These are phyloP conservation scores for Gymnoscelis rufifasciata DNA, from an alignment of 2,888 invertebrate genomes.

Conservation along the genomic window DNA sequence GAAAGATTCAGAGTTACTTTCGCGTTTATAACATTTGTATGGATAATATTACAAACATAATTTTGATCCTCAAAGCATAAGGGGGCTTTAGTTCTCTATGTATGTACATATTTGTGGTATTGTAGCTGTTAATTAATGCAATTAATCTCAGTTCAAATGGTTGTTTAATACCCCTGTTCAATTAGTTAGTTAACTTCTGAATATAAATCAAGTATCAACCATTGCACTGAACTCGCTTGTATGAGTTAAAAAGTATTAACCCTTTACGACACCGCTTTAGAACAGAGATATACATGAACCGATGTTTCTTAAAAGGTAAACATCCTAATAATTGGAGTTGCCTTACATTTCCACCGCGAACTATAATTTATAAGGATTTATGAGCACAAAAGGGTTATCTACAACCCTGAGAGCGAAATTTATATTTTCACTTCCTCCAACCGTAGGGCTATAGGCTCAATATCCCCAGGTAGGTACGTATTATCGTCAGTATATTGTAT, in stretches of 20 bases:
- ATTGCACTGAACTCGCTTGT: too few relatives aligned
- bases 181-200: too few relatives aligned
- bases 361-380: constrained; percentile 64
- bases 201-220: too few relatives aligned
- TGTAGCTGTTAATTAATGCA: too few relatives aligned
- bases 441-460: constrained; percentile 50
- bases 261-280: too few relatives aligned
- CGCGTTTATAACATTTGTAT: background rate
- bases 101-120: too few relatives aligned
- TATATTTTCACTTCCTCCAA: constrained; percentile 48
- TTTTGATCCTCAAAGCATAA: background rate
- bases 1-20: background rate
- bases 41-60: background rate
- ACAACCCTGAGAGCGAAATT: constrained; percentile 48
- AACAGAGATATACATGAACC: too few relatives aligned
- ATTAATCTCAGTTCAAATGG: too few relatives aligned
- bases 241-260: too few relatives aligned
- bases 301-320: background rate
- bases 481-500: constrained; percentile 25
- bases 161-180: too few relatives aligned
- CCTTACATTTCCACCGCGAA: constrained; percentile 36
- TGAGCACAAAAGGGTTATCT: constrained; percentile 57
- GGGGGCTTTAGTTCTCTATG: background rate
- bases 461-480: constrained; percentile 41
- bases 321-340: background rate